These are phyloP conservation scores for Reticulitermes lucifugus DNA, from an alignment of 2,888 invertebrate species.

Conservation along the genomic window DNA sequence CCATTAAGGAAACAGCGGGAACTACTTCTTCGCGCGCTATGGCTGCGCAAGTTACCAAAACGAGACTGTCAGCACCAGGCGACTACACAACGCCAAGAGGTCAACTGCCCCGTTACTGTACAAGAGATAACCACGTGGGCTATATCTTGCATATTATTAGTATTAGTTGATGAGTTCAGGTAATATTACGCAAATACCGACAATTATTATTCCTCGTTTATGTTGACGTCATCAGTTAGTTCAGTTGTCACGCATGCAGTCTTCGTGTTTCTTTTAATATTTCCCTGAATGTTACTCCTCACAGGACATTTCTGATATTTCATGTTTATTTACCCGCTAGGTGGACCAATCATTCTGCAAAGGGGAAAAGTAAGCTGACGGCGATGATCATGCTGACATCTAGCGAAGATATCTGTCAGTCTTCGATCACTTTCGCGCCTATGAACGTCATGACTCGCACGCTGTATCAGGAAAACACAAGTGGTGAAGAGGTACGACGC, in stretches of 20 bases:
- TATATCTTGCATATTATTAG: too few species aligned
- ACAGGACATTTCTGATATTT: too few species aligned
- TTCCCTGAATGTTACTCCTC: too few species aligned
- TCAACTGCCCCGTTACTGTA: neutral
- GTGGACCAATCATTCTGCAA: too few species aligned
- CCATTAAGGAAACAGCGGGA: neutral
- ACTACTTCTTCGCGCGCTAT: conserved; percentile 48
- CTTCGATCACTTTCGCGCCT: conserved; percentile 54
- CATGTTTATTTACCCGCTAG: too few species aligned
- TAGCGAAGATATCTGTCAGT: conserved; percentile 48
- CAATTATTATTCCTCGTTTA: too few species aligned
- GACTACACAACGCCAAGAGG: conserved; percentile 9
- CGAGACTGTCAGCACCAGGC: conserved; percentile 48
- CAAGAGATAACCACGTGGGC: neutral
- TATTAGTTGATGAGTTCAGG: too few species aligned
- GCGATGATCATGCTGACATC: neutral
- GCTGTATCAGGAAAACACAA: conserved; percentile 44
- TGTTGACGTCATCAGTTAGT: too few species aligned
- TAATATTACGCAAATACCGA: too few species aligned
- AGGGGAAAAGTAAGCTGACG: too few species aligned
- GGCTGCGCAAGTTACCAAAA: conserved; percentile 53
- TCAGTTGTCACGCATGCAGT: too few species aligned
- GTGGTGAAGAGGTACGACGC: conserved; percentile 35
- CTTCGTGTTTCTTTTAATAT: too few species aligned
- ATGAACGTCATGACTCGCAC: conserved; percentile 53